Evolutionary conservation across 1,140 invertebrate species (phyloP).

Genomic region (Camponotus vicinus): DNA sequence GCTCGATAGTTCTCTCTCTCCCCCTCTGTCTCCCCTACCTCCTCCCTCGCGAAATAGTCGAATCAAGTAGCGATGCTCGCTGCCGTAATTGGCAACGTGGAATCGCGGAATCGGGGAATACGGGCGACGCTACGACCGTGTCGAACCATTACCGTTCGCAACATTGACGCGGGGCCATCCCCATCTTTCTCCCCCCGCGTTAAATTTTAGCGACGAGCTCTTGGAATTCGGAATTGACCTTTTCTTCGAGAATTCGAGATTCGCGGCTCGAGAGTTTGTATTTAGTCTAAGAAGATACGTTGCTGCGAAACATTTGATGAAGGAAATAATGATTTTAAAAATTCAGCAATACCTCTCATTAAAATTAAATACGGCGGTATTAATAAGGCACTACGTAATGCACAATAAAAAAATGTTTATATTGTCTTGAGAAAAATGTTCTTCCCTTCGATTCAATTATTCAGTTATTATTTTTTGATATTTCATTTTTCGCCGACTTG

Average conservation of each 20-base stretch:
- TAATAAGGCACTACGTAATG: background rate
- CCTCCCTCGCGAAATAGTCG: constrained; percentile 12
- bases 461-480: constrained; percentile 2
- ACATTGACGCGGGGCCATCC: background rate
- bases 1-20: constrained; percentile 47
- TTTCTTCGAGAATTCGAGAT: background rate
- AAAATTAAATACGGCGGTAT: background rate
- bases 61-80: constrained; percentile 49
- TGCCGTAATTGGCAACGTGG: constrained; percentile 51
- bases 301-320: background rate
- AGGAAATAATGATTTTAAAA: constrained; percentile 4
- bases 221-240: background rate
- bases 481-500: background rate
- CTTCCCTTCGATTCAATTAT: background rate
- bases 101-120: constrained; percentile 18
- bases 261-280: too few species aligned
- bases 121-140: constrained; percentile 1
- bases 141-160: constrained; percentile 20
- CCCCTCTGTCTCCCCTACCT: background rate
- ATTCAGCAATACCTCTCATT: background rate
- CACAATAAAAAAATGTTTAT: background rate
- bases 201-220: background rate
- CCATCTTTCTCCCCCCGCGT: background rate
- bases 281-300: background rate
- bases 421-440: background rate